These are phyloP conservation scores for Phymanthus crucifer DNA, from an alignment of 92 coral and sea anemone species.

Conservation along the genomic window DNA sequence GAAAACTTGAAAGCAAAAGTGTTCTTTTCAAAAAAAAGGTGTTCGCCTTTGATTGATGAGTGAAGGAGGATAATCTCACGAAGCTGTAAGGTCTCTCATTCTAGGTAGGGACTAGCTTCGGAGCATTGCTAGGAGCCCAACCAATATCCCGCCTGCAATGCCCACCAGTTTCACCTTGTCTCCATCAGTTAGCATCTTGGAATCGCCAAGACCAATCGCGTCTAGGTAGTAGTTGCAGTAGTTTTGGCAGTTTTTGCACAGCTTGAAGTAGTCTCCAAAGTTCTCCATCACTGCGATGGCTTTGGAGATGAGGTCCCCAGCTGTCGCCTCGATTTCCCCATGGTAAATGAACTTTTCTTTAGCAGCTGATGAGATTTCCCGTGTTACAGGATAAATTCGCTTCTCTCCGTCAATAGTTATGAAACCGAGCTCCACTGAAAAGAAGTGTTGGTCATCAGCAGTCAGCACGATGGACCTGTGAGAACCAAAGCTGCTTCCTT, in stretches of 20 bases:
- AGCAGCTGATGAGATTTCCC: not conserved
- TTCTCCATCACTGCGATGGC: constrained; percentile 54
- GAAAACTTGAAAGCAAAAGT: too few relatives aligned
- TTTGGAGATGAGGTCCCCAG: constrained; percentile 24
- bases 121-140: not conserved
- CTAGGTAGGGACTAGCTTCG: not conserved
- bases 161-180: constrained; percentile 26
- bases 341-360: constrained; percentile 33
- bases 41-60: too few relatives aligned
- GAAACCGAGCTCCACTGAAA: constrained; percentile 65
- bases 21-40: too few relatives aligned
- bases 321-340: constrained; percentile 33
- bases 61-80: too few relatives aligned
- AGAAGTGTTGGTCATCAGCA: constrained; percentile 37
- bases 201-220: constrained; percentile 46
- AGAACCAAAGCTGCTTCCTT: constrained; percentile 41
- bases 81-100: too few relatives aligned
- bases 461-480: constrained; percentile 68
- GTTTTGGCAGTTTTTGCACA: constrained; percentile 61
- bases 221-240: constrained; percentile 58
- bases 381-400: constrained; percentile 42
- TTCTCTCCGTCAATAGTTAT: constrained; percentile 23
- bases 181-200: constrained; percentile 38
- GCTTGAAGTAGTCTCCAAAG: constrained; percentile 60
- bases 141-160: constrained; percentile 17